phyloP scores from a whole-genome alignment of 2,797 vertebrate species.

The Clarias laeviceps region DNA sequence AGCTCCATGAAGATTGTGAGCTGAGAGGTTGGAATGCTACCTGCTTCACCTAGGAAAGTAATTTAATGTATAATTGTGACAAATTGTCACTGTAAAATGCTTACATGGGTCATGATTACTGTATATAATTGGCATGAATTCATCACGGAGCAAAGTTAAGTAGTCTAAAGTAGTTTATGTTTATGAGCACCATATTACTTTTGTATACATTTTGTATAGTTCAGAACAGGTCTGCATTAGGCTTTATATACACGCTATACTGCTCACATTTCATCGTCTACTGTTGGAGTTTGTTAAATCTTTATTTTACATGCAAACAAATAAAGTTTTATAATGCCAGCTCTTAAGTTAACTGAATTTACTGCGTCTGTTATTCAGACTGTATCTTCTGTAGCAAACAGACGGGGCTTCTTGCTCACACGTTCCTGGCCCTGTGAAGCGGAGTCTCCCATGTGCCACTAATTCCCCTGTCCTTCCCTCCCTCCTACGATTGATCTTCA shows the following conservation, averaged over 20 bases:
- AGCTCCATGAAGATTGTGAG: neutral
- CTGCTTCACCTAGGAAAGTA: neutral
- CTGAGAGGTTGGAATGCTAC: neutral
- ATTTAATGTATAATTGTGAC: neutral
- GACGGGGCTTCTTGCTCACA: slow-evolving; percentile 2
- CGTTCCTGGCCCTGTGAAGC: slow-evolving; percentile 34
- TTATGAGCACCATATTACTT: neutral
- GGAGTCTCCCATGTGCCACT: slow-evolving; percentile 28
- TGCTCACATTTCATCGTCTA: neutral
- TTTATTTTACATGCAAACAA: neutral
- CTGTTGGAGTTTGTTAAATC: no score
- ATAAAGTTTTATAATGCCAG: neutral
- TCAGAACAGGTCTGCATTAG: neutral
- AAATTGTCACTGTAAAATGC: neutral
- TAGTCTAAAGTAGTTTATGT: neutral
- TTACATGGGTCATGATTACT: neutral
- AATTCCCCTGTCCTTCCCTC: slow-evolving; percentile 54
- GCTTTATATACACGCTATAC: neutral
- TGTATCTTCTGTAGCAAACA: slow-evolving; percentile 4
- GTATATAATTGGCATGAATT: neutral
- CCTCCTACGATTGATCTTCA: slow-evolving; percentile 60
- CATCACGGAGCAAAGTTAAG: neutral
- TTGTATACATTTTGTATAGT: neutral
- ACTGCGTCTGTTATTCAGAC: neutral
- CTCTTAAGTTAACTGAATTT: neutral